Evolutionary conservation across 2,113 vertebrate genomes (phyloP).

Genomic region (Ictidomys tridecemlineatus): DNA sequence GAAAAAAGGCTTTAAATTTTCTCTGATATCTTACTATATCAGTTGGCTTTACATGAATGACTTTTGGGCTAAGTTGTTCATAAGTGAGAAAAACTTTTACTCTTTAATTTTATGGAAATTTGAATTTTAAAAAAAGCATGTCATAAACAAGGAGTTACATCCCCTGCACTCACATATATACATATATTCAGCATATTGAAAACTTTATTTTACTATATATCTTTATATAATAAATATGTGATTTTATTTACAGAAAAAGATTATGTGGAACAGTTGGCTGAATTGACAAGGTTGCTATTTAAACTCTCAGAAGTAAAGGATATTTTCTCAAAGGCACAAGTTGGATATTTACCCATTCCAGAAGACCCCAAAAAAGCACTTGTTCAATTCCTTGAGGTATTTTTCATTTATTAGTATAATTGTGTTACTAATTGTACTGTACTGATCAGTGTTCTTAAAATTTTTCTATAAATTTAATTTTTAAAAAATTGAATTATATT

Average conservation of each 20-base stretch:
- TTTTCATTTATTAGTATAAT: constrained; percentile 64
- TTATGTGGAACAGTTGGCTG: constrained; percentile 92
- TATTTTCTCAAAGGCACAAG: constrained; percentile 89
- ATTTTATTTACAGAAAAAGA: constrained; percentile 88
- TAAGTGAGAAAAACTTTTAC: constrained; percentile 43
- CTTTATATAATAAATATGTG: background rate
- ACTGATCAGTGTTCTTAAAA: background rate
- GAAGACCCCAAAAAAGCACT: constrained; percentile 91
- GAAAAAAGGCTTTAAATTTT: constrained; percentile 48
- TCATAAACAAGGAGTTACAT: constrained; percentile 56
- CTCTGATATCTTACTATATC: constrained; percentile 1
- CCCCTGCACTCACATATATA: constrained; percentile 56
- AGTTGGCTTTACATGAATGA: constrained; percentile 28
- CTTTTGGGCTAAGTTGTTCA: background rate
- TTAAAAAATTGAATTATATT: constrained; percentile 29
- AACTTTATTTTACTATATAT: background rate
- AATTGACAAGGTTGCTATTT: constrained; percentile 95
- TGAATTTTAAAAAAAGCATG: constrained; percentile 52
- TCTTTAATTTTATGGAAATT: constrained; percentile 61
- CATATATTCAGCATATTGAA: background rate
- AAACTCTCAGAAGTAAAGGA: constrained; percentile 94
- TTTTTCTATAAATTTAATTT: constrained; percentile 54
- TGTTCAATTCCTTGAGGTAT: constrained; percentile 94
- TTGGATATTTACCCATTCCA: constrained; percentile 85
- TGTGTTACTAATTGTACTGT: background rate